Evolutionary conservation across 2,888 invertebrate species (phyloP).

Genomic region (Penaeus monodon): DNA sequence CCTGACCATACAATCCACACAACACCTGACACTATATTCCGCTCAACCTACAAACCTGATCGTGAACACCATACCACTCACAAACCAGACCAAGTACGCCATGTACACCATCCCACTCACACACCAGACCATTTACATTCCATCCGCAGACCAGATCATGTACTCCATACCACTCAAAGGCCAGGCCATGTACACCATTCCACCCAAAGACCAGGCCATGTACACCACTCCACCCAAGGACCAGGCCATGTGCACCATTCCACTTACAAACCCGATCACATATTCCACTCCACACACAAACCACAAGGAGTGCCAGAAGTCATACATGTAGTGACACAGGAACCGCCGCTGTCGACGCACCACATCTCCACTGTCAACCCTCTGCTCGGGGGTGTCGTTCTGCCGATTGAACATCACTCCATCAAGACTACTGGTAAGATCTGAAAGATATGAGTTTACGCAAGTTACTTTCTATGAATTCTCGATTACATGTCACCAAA

Average conservation of each 20-base stretch:
- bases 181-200: too few species aligned
- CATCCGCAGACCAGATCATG: too few species aligned
- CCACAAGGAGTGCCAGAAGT: not conserved
- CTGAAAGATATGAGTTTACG: too few species aligned
- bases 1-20: too few species aligned
- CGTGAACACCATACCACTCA: too few species aligned
- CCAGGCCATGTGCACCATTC: not conserved
- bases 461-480: too few species aligned
- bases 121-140: not conserved
- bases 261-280: not conserved
- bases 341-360: not conserved
- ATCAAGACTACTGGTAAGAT: not conserved
- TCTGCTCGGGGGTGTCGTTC: not conserved
- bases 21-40: too few species aligned
- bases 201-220: too few species aligned
- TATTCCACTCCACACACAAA: not conserved
- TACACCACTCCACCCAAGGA: not conserved
- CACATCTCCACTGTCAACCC: not conserved
- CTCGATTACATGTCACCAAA: too few species aligned
- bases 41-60: too few species aligned
- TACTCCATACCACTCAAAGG: too few species aligned
- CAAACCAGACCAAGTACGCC: not conserved
- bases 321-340: slow-evolving; percentile 2
- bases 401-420: not conserved
- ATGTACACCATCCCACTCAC: too few species aligned